Evolutionary conservation across 2,797 vertebrate species (phyloP), one percentile per base, ranked within the genome.

Genomic region (Cyclura pinguis): DNA sequence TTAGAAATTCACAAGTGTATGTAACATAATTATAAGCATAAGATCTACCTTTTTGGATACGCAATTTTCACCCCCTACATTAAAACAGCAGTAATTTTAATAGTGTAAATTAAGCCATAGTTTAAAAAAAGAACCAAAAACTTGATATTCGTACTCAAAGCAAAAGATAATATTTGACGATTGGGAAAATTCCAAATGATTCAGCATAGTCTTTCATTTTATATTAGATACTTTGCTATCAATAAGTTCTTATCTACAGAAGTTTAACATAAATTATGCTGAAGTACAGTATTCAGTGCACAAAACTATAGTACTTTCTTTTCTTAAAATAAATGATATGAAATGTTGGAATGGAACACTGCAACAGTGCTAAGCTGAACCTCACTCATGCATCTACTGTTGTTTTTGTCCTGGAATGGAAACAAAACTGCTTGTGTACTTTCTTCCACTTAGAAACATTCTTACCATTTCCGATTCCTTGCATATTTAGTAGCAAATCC

Each of bases 81-180:
- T 62, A n/a, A 80, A 85, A 9, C 38, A 38, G 0, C 3, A 8
- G 52, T 18, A 52, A 32, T 32, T 32, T 77, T 69, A 59, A 52
- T 6, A 78, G 38, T 47, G 14, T 62, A 42, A 47, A 80, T 52
- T 52, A 84, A 69, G 13, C 4, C 22, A 76, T 42, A 59, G 29
- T 74, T 47, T 32, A 50, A 64, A 20, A 64, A 20, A 86, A 86
- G n/a, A 62, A 73, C 8, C 38, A 47, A 42, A 82, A 38, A 32
- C 35, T 55, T 50, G 2, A 24, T 69, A 35, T 92, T 91, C 78
- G 69, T 88, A 80, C 29, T 12, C 27, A 80, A 2, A 92, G 52
- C 10, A 57, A 73, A 4, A 59, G 24, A 62, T 35, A 94, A 95
- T 93, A 76, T 35, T 82, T 91, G 92, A 80, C 10, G 52, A 0